Conservation (phyloP, 2,113 vertebrate genomes). For the Carassius carassius region DNA sequence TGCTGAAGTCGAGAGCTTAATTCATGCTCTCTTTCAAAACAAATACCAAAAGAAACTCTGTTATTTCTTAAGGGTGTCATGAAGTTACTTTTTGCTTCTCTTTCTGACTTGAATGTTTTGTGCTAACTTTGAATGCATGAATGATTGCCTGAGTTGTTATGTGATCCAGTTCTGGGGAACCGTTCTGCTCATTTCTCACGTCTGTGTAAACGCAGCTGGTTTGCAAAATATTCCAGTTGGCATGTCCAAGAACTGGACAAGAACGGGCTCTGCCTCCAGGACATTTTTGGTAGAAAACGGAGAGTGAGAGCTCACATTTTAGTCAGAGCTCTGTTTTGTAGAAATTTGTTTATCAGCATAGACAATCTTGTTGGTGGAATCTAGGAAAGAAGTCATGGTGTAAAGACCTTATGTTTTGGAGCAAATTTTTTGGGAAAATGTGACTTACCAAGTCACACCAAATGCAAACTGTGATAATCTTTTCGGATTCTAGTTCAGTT, state of each 20-base stretch:
- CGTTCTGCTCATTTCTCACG: no score
- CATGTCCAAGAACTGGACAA: no score
- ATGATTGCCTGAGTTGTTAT: neutral
- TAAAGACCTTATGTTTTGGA: neutral
- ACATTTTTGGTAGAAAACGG: no score
- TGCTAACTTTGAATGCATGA: neutral
- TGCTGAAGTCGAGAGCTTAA: constrained; percentile 13
- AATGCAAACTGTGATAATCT: no score
- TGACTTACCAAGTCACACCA: neutral
- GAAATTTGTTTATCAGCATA: neutral
- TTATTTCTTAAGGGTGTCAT: neutral
- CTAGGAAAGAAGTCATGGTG: neutral
- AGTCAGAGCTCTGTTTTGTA: neutral
- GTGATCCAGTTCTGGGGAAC: no score
- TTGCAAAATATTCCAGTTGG: no score
- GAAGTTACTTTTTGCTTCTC: neutral
- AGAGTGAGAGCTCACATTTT: no score
- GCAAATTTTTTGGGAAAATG: neutral
- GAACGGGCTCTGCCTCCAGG: no score
- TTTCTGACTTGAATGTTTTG: neutral
- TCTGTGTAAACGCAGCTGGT: no score
- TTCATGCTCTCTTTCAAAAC: constrained; percentile 1
- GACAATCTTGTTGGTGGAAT: neutral
- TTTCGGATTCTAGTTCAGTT: no score
- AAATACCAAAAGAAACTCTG: neutral